Evolutionary conservation across 2,113 vertebrate genomes (phyloP).

Genomic region (Fregetta grallaria): DNA sequence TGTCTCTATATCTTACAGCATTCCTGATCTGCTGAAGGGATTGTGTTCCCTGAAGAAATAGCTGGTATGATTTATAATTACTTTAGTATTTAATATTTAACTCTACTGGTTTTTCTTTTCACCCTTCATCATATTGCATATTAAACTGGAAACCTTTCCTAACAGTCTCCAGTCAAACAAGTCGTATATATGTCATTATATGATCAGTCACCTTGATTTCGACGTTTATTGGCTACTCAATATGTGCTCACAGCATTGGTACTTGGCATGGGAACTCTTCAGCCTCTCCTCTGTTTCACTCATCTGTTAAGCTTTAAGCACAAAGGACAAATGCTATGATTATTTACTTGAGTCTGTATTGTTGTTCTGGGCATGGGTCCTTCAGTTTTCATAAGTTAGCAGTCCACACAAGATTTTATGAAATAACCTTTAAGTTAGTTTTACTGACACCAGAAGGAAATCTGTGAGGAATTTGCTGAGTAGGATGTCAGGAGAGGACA

Average conservation of each 20-base stretch:
- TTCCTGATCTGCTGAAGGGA: not conserved
- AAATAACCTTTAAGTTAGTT: slow-evolving; percentile 43
- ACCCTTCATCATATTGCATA: not conserved
- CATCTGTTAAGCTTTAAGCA: not conserved
- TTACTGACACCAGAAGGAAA: slow-evolving; percentile 40
- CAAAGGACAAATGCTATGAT: not conserved
- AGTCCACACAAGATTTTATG: slow-evolving; percentile 10
- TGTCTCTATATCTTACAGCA: not conserved
- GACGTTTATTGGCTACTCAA: not conserved
- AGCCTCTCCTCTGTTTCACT: not conserved
- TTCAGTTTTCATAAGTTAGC: slow-evolving; percentile 34
- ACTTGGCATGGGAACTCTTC: not conserved
- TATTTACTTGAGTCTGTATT: slow-evolving; percentile 30
- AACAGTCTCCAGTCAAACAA: not conserved
- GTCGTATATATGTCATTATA: not conserved
- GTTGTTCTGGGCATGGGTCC: slow-evolving; percentile 13
- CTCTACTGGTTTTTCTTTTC: not conserved
- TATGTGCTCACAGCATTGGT: not conserved
- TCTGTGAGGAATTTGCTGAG: slow-evolving; percentile 61
- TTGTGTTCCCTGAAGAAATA: slow-evolving; percentile 8
- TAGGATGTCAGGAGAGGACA: slow-evolving; percentile 55
- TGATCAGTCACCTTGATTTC: slow-evolving; percentile 2
- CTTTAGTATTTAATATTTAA: not conserved
- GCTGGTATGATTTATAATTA: not conserved
- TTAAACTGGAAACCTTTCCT: not conserved